Conservation (phyloP, 2,888 invertebrate species). For the Pheosia tremula region DNA sequence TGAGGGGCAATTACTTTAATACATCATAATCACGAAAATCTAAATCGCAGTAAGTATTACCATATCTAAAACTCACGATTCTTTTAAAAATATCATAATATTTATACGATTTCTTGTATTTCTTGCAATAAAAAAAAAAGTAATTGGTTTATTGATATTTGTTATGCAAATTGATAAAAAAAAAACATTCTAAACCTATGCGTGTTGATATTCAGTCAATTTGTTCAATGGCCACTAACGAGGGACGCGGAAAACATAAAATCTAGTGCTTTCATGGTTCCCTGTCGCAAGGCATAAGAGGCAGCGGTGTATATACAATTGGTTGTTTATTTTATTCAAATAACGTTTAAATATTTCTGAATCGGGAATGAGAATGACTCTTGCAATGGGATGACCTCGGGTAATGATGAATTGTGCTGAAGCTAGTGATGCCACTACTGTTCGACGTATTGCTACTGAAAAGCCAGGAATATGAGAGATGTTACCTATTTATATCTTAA, state of each 20-base stretch:
- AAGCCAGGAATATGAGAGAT: too few relatives aligned
- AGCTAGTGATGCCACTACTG: too few relatives aligned
- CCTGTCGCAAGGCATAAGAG: conserved; percentile 25
- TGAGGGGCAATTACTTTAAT: background rate
- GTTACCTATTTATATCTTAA: too few relatives aligned
- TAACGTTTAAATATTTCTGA: too few relatives aligned
- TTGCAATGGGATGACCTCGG: too few relatives aligned
- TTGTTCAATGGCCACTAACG: conserved; percentile 48
- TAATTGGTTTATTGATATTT: conserved; percentile 3
- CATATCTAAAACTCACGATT: background rate
- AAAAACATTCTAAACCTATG: conserved; percentile 25
- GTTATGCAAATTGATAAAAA: conserved; percentile 27
- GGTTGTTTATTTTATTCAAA: too few relatives aligned
- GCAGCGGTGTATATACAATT: conserved; percentile 15
- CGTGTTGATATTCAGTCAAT: conserved; percentile 36
- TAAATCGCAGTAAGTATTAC: background rate
- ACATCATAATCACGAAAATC: conserved; percentile 2
- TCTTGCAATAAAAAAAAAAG: background rate
- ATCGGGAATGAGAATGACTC: too few relatives aligned
- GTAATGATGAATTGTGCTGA: too few relatives aligned
- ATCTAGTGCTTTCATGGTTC: conserved; percentile 43
- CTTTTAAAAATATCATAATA: background rate
- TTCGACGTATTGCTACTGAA: too few relatives aligned
- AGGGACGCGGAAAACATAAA: conserved; percentile 48
- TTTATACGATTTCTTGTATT: background rate